Percentiles rank a stretch among this genome's conserved stretches.
Conservation (phyloP, 2,113 vertebrate species). For the Cromileptes altivelis region DNA sequence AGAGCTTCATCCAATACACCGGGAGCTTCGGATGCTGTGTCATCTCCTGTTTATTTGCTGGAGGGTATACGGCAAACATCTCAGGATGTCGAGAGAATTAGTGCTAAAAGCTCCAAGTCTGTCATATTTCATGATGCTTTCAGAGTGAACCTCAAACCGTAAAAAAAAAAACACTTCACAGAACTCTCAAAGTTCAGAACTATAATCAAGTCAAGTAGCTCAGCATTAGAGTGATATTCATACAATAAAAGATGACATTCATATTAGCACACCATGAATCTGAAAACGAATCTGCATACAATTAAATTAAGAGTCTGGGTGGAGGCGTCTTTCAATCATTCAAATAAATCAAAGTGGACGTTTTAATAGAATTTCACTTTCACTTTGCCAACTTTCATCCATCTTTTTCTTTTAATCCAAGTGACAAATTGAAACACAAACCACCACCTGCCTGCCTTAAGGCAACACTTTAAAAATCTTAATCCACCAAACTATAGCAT, state of each 20-base stretch:
- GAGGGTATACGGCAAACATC: conserved; percentile 32
- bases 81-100: conserved; percentile 5
- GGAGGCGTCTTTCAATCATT: conserved; percentile 26
- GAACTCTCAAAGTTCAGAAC: neutral
- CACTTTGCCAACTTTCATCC: conserved; percentile 41
- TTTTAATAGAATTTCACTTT: conserved; percentile 50
- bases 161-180: neutral
- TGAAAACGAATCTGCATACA: conserved; percentile 43
- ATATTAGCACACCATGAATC: conserved; percentile 12
- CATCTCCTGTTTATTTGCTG: conserved; percentile 28
- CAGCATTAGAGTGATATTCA: neutral
- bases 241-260: conserved; percentile 29
- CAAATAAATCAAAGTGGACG: conserved; percentile 38
- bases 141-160: neutral
- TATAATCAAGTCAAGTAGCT: conserved; percentile 12
- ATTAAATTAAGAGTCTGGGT: conserved; percentile 2
- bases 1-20: conserved; percentile 23
- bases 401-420: conserved; percentile 37
- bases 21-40: conserved; percentile 11
- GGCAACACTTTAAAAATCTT: neutral
- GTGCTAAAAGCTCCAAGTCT: conserved; percentile 13
- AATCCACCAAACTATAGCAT: neutral
- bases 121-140: conserved; percentile 9
- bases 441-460: conserved; percentile 12
- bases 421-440: conserved; percentile 27